Conservation (phyloP, 2,888 invertebrate species). For the Stenodera caucasica region DNA sequence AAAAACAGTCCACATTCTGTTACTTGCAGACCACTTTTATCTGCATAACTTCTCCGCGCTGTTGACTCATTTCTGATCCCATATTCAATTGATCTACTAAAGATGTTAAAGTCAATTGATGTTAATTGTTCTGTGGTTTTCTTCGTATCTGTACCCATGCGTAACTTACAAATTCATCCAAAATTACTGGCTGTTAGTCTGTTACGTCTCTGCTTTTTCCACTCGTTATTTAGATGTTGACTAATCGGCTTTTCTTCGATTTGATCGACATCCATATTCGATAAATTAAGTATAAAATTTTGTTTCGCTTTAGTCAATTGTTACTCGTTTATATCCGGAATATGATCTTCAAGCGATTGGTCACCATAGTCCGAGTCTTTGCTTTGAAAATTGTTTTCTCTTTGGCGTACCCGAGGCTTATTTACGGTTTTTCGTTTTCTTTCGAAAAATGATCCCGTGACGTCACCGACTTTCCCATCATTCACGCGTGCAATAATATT, state of each 20-base stretch:
- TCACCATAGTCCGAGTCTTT: background rate
- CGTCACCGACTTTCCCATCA: background rate
- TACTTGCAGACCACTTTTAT: slow-evolving; percentile 23
- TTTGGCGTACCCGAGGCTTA: background rate
- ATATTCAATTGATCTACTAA: background rate
- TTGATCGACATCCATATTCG: background rate
- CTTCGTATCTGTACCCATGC: background rate
- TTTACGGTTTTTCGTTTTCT: background rate
- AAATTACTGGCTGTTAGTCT: background rate
- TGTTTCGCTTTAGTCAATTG: background rate
- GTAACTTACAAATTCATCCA: slow-evolving; percentile 4
- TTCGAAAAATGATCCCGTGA: background rate
- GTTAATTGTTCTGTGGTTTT: background rate
- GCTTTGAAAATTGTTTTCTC: background rate
- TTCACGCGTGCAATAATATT: slow-evolving; percentile 4
- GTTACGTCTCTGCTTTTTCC: background rate
- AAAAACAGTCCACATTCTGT: slow-evolving; percentile 37
- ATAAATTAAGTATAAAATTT: background rate
- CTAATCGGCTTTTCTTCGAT: background rate
- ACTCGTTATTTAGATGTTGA: background rate
- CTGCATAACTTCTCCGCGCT: slow-evolving; percentile 25
- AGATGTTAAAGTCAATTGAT: background rate
- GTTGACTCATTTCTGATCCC: slow-evolving; percentile 22
- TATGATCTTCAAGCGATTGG: background rate
- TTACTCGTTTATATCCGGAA: background rate